Base-by-base conservation (phyloP, 37 sponge, comb jelly and placozoan genomes). In the Oscarella lobularis region DNA sequence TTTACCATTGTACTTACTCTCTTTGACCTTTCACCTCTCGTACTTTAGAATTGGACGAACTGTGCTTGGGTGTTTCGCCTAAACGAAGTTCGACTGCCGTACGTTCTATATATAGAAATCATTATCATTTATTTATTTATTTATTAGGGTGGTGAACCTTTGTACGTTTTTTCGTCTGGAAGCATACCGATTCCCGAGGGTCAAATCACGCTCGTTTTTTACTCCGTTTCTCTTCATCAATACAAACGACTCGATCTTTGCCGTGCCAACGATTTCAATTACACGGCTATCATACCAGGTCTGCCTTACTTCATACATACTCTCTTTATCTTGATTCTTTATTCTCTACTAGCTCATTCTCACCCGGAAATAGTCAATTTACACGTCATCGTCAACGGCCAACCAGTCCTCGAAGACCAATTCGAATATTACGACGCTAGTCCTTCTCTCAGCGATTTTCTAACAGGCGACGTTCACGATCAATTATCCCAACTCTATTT, bases 271-370 rank as follows among this genome's bases (percentile, higher is more conserved):
- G 14, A 9, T 9, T 48, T 48, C 60, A 48, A 9, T 27, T 48
- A 48, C 60, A 48, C 20, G 60, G 60, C 14, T 27, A 20, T 20
- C 60, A 48, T 48, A 27, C 60, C 60, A 48, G 9, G 60, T 48
- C 9, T 27, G 60, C 20, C 14, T 20, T 27, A 27, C 60, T 48
- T 27, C 60, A 20, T 48, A 20, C 60, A 48, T 20, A 48, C 20
- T n/a, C n/a, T n/a, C n/a, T n/a, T n/a, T n/a, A n/a, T n/a, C n/a
- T n/a, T n/a, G n/a, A n/a, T n/a, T n/a, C n/a, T n/a, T n/a, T n/a
- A n/a, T n/a, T n/a, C n/a, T n/a, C n/a, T n/a, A n/a, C n/a, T n/a
- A 48, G 60, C 60, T 48, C 60, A 48, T 48, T 48, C 60, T 48
- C 60, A 48, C 20, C 14, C 60, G 14, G 60, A 48, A 48, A 48